Evolutionary conservation across 2,797 vertebrate species (phyloP).

Genomic region (Periparus ater): DNA sequence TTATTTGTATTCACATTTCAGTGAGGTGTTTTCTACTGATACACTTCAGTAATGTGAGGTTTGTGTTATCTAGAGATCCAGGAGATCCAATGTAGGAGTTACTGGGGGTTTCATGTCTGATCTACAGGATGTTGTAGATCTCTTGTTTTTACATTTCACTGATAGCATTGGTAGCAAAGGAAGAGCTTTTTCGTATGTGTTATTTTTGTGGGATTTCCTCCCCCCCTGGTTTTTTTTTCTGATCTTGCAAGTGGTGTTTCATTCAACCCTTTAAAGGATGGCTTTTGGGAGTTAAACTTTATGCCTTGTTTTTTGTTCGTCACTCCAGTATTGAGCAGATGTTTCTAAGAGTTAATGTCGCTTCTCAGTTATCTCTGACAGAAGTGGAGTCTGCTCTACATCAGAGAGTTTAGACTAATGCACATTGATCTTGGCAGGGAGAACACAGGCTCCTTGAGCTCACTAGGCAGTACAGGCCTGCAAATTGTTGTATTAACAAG

Average conservation of each 20-base stretch:
- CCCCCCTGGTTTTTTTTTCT: fast-evolving
- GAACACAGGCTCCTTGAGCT: slow-evolving; percentile 64
- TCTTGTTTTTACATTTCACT: neutral
- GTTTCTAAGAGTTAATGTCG: slow-evolving; percentile 61
- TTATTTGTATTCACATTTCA: neutral
- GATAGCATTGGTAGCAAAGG: neutral
- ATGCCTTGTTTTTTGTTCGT: neutral
- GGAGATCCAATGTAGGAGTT: neutral
- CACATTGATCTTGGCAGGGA: slow-evolving; percentile 73
- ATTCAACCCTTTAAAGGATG: neutral
- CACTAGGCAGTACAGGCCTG: slow-evolving; percentile 40
- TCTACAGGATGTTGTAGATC: neutral
- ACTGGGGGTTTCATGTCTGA: neutral
- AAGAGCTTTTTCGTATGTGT: neutral
- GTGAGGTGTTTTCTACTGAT: neutral
- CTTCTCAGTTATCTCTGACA: slow-evolving; percentile 72
- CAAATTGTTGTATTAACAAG: slow-evolving; percentile 70
- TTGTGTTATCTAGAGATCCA: neutral
- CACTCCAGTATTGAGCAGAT: slow-evolving; percentile 59
- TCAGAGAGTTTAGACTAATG: slow-evolving; percentile 70
- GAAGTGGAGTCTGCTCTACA: slow-evolving; percentile 67
- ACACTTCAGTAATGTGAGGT: neutral
- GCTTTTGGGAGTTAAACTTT: slow-evolving; percentile 13
- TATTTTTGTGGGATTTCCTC: neutral
- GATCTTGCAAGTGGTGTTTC: neutral